Evolutionary conservation across 2,797 vertebrate genomes (phyloP).

Genomic region (Xyrichtys novacula): DNA sequence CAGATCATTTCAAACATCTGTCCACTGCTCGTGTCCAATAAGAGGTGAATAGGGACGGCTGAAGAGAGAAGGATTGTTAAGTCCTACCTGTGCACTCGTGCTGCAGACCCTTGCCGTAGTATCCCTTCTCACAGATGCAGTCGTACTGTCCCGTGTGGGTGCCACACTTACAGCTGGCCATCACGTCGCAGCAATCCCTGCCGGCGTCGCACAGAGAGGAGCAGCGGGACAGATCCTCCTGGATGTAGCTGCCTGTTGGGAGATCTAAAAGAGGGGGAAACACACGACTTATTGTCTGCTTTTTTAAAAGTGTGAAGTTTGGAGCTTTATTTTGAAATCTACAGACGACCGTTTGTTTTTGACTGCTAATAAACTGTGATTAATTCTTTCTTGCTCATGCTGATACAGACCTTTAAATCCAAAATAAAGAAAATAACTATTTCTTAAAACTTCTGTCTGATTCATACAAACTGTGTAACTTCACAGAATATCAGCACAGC

Average conservation of each 20-base stretch:
- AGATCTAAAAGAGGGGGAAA: slow-evolving; percentile 86
- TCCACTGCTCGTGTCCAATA: too few relatives aligned
- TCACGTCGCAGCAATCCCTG: slow-evolving; percentile 93
- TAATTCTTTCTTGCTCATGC: too few relatives aligned
- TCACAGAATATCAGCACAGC: neutral
- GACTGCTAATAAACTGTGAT: too few relatives aligned
- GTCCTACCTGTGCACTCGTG: slow-evolving; percentile 92
- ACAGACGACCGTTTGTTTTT: too few relatives aligned
- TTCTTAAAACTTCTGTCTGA: too few relatives aligned
- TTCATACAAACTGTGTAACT: neutral
- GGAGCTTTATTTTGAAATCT: too few relatives aligned
- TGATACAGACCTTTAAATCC: too few relatives aligned
- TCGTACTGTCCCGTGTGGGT: slow-evolving; percentile 97
- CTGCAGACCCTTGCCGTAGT: slow-evolving; percentile 95
- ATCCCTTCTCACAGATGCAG: slow-evolving; percentile 96
- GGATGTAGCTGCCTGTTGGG: slow-evolving; percentile 95
- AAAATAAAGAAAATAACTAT: too few relatives aligned
- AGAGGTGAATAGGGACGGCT: too few relatives aligned
- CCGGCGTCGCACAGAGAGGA: slow-evolving; percentile 91
- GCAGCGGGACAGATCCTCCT: slow-evolving; percentile 92
- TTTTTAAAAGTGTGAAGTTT: neutral
- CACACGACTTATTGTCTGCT: neutral
- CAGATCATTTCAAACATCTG: neutral
- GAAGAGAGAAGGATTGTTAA: too few relatives aligned
- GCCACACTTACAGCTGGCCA: slow-evolving; percentile 98